These are phyloP conservation scores for Orientallactaga bullata DNA, from an alignment of 2,113 vertebrate genomes.

Conservation along the genomic window DNA sequence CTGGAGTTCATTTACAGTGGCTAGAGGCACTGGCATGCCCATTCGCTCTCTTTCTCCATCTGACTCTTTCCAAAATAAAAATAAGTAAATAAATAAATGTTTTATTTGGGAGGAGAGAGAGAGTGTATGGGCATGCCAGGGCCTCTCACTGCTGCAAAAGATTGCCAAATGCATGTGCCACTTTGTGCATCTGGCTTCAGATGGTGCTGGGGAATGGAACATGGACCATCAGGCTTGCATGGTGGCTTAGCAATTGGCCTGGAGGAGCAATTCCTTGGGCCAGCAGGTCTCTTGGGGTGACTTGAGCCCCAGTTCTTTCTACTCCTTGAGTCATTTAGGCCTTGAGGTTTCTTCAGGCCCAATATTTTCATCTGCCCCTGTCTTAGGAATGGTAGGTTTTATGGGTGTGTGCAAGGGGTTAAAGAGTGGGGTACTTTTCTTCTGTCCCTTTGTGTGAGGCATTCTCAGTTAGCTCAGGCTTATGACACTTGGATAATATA, in stretches of 20 bases:
- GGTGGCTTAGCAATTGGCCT: background rate
- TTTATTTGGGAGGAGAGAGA: no score
- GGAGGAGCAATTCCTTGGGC: background rate
- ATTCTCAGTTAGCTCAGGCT: background rate
- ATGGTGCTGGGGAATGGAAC: no score
- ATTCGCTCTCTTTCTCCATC: no score
- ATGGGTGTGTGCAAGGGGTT: background rate
- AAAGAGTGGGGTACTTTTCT: background rate
- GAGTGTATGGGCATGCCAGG: no score
- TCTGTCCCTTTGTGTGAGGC: background rate
- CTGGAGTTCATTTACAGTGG: no score
- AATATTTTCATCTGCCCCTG: background rate
- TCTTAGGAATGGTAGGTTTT: fast-evolving
- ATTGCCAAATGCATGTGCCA: no score
- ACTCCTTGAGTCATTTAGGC: fast-evolving
- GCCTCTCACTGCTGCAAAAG: no score
- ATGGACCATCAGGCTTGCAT: background rate
- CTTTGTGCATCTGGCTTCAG: no score
- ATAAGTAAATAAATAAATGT: no score
- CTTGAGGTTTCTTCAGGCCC: background rate
- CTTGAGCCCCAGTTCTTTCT: background rate
- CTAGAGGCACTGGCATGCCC: no score
- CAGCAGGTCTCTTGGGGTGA: background rate
- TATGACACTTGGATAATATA: background rate
- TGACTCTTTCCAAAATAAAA: no score